Base-by-base conservation (phyloP, 2,888 invertebrate genomes). In the Phyllotreta striolata region DNA sequence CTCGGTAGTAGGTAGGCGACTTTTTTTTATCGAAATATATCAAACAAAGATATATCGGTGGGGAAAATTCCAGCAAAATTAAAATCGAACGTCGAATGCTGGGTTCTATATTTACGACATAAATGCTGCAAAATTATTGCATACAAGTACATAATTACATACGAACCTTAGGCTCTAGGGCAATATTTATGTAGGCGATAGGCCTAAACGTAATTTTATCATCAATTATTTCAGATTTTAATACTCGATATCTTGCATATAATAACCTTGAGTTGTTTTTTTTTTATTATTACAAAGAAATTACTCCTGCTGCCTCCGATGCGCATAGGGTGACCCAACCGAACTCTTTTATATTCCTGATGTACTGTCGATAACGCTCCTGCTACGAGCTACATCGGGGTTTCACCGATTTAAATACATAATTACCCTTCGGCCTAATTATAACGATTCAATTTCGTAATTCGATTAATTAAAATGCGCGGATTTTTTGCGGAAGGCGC, bases 171-270 rank as follows among this genome's bases (percentile, higher is more conserved):
- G 57, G 64, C 66, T 65, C 61, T 70, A 69, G 69, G 70, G 67
- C 71, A 62, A 68, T 69, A 72, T 70, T 70, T 70, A 70, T 70
- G 72, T 73, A 70, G 71, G 71, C 70, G 70, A 71, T 70, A 69
- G 67, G 66, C 62, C 69, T 68, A 69, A 67, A 69, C 71, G 69
- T 69, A 69, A 72, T 71, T 73, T 72, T 69, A 72, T 72, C 72
- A 70, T 72, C 72, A 71, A 73, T 73, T 73, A 73, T 73, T 70
- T 67, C 62, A 69, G 70, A 72, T 73, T 73, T 70, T 70, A 72
- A 71, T 69, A 66, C 56, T 66, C 54, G 69, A 69, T 70, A 70
- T 68, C 69, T 65, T 63, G 65, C 63, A 67, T 68, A 59, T 52
- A 62, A 61, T 62, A 64, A 65, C 68, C 68, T 70, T 70, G 66